Evolutionary conservation across 2,797 vertebrate genomes (phyloP), one percentile per base, ranked within the genome.

Genomic region (Thunnus albacares): DNA sequence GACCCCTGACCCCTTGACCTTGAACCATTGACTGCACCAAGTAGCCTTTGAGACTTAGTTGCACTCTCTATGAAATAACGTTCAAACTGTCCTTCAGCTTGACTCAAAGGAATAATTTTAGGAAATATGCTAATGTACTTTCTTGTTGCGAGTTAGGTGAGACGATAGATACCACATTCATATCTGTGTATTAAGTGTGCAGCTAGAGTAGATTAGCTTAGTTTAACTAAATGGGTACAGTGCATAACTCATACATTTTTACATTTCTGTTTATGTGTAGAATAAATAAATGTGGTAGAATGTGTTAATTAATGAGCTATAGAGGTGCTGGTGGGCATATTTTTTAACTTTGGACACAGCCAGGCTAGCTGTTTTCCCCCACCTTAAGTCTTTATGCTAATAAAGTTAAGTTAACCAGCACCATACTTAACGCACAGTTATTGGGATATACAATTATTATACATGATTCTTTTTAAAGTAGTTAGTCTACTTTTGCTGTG

Each of bases 1-100:
- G 86, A 89, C 83, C 82, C 72, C 83, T 82, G 79, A 82, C 68
- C 41, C 38, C 38, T 55, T 58, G 53, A 80, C 18, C 24, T 75
- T 79, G 20, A 80, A 38, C 59, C 0, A 43, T 61, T 55, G 22
- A 30, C 45, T 38, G 5, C 2, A 20, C 4, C 7, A 35, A 35
- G 14, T 35, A 17, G 17, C 49, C 59, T 30, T 6, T 59, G 8
- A 30, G 35, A 6, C 28, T 8, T 17, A 30, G 38, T 17, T 52
- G 4, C 33, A 67, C 18, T 35, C 24, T 45, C 14, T 12, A n/a
- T 45, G 3, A 30, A 49, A 15, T 58, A 4, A 59, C 12, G 41
- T 14, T 14, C 41, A 55, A n/a, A 56, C 13, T 51, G 12, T 7
- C 41, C 18, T 38, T 26, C 2, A 0, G 0, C 30, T 8, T 33